Evolutionary conservation across 1,140 invertebrate genomes (phyloP).

Genomic region (Lordiphosa clarofinis): DNA sequence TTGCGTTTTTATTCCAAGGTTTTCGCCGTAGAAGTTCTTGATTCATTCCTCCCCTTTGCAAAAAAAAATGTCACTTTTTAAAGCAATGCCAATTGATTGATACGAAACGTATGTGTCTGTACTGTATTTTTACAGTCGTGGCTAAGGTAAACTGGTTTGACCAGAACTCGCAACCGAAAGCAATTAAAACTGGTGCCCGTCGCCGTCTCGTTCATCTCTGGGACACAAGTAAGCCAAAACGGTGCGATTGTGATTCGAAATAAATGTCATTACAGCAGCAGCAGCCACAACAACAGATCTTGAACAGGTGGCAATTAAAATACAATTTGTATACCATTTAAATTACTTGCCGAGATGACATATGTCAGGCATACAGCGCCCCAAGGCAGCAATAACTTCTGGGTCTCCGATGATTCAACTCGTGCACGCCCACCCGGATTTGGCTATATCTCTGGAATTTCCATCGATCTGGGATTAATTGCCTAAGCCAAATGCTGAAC

Average conservation of each 20-base stretch:
- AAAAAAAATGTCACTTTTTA: too few species aligned
- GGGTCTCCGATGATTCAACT: too few species aligned
- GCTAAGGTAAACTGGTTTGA: conserved; percentile 43
- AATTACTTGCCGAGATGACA: conserved; percentile 66
- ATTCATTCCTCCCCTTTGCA: too few species aligned
- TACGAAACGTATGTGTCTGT: too few species aligned
- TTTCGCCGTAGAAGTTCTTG: too few species aligned
- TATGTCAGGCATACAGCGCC: conserved; percentile 58
- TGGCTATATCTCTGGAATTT: too few species aligned
- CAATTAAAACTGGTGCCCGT: conserved; percentile 56
- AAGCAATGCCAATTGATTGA: too few species aligned
- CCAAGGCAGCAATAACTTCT: conserved; percentile 22
- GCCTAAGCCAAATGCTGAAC: too few species aligned
- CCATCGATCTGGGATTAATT: too few species aligned
- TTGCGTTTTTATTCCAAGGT: too few species aligned
- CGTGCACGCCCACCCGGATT: too few species aligned
- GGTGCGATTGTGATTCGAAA: conserved; percentile 51
- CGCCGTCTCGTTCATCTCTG: conserved; percentile 42
- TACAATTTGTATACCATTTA: conserved; percentile 71
- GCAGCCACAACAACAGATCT: conserved; percentile 11
- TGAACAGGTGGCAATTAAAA: conserved; percentile 70
- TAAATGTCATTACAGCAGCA: conserved; percentile 61
- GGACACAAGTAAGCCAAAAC: conserved; percentile 21
- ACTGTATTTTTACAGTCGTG: too few species aligned
- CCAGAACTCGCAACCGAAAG: conserved; percentile 42